These are phyloP conservation scores for Drosophila siamana DNA, from an alignment of 2,888 invertebrate species.

Conservation along the genomic window DNA sequence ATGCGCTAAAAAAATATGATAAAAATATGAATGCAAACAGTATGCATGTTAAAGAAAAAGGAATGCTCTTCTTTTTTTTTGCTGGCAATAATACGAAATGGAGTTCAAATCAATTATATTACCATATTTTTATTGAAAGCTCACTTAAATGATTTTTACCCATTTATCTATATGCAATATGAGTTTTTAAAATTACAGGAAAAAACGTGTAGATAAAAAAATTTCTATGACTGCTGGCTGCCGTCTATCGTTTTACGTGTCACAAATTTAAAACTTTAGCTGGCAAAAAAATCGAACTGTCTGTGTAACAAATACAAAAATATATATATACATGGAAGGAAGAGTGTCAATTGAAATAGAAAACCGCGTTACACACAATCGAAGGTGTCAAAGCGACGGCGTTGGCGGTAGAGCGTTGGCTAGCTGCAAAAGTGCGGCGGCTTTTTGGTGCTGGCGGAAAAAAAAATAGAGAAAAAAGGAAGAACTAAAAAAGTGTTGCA, in stretches of 20 bases:
- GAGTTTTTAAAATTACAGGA: conserved; percentile 18
- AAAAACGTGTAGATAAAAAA: conserved; percentile 4
- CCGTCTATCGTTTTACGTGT: conserved; percentile 18
- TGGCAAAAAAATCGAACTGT: conserved; percentile 3
- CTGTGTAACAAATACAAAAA: conserved; percentile 16
- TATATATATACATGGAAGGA: conserved; percentile 24
- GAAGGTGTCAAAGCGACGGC: conserved; percentile 78
- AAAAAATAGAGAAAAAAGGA: conserved; percentile 20
- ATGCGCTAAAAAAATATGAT: background rate
- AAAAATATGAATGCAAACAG: background rate
- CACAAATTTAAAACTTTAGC: conserved; percentile 16
- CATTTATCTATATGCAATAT: conserved; percentile 25
- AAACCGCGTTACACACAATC: conserved; percentile 75
- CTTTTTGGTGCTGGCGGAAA: conserved; percentile 68
- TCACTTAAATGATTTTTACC: conserved; percentile 1
- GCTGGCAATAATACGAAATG: background rate
- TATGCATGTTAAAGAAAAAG: background rate
- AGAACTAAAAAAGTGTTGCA: conserved; percentile 68
- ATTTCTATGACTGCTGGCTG: background rate
- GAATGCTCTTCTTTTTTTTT: background rate
- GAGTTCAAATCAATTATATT: conserved; percentile 19
- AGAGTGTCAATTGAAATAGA: conserved; percentile 79
- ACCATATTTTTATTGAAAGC: background rate
- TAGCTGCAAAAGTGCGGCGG: conserved; percentile 71
- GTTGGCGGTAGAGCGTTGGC: conserved; percentile 34